These are phyloP conservation scores for Rhabdophis nuchalis DNA, from an alignment of 2,797 vertebrate species.

Conservation along the genomic window DNA sequence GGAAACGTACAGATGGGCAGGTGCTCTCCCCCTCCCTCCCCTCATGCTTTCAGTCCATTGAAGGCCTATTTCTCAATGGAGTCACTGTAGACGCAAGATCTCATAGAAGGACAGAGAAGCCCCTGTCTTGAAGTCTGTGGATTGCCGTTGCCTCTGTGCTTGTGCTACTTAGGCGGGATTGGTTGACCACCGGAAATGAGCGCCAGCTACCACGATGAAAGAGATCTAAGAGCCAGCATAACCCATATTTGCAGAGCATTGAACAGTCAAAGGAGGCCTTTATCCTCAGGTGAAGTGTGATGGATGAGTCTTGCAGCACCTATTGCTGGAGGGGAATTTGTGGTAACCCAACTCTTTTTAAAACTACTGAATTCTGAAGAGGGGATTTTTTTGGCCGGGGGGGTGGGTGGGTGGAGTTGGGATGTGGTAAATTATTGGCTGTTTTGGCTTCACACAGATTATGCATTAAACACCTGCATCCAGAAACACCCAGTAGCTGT, in stretches of 20 bases:
- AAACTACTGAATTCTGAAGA: constrained; percentile 30
- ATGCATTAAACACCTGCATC: background rate
- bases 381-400: background rate
- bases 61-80: constrained; percentile 46
- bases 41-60: constrained; percentile 31
- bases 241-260: constrained; percentile 33
- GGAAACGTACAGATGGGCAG: constrained; percentile 23
- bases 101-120: constrained; percentile 14
- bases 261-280: background rate
- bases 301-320: fast-evolving
- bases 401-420: background rate
- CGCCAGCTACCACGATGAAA: constrained; percentile 33
- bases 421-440: background rate
- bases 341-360: constrained; percentile 12
- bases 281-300: constrained; percentile 29
- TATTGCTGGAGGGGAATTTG: background rate
- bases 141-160: constrained; percentile 36
- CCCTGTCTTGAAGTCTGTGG: constrained; percentile 10
- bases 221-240: constrained; percentile 42
- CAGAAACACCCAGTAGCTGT: background rate
- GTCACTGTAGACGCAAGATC: constrained; percentile 30
- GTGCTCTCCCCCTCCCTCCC: background rate
- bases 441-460: background rate
- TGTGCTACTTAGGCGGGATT: constrained; percentile 47
- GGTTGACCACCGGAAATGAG: constrained; percentile 46